phyloP scores from a whole-genome alignment of 2,797 vertebrate species.

The Limnodromus scolopaceus region DNA sequence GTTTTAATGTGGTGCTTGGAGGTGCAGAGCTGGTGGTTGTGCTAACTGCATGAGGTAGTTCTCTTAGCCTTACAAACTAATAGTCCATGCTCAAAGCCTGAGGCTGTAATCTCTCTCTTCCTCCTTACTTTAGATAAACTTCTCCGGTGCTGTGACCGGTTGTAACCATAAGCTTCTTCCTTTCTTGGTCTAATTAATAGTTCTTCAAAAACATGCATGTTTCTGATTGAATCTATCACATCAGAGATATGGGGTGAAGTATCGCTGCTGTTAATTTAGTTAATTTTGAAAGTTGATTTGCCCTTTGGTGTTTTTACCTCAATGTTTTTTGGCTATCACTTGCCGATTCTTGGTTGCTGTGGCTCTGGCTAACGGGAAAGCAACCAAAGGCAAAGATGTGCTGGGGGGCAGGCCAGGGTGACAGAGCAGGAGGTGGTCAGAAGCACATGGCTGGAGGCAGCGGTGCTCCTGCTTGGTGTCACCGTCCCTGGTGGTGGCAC shows the following conservation, averaged over 20 bases:
- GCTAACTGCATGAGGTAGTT: slow-evolving; percentile 74
- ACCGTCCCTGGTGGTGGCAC: not conserved
- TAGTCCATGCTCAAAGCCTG: not conserved
- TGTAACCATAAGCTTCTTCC: not conserved
- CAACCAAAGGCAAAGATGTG: not conserved
- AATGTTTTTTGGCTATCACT: not conserved
- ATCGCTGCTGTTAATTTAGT: not conserved
- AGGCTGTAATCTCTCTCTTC: not conserved
- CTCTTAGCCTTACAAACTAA: slow-evolving; percentile 22
- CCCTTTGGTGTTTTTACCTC: not conserved
- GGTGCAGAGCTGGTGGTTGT: not conserved
- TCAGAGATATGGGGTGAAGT: not conserved
- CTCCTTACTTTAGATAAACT: not conserved
- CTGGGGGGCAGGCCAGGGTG: not conserved
- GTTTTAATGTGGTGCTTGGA: slow-evolving; percentile 58
- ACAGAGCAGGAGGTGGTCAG: not conserved
- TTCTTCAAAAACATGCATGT: not conserved
- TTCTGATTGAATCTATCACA: not conserved
- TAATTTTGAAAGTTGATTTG: not conserved
- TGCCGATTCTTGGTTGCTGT: fast-evolving
- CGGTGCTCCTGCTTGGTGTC: not conserved
- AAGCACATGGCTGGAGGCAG: not conserved
- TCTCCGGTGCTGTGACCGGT: not conserved
- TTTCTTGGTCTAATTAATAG: not conserved
- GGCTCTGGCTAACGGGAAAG: not conserved